Evolutionary conservation across 2,888 invertebrate genomes (phyloP), one percentile per base, ranked within the genome.

Genomic region (Dusona sp.): DNA sequence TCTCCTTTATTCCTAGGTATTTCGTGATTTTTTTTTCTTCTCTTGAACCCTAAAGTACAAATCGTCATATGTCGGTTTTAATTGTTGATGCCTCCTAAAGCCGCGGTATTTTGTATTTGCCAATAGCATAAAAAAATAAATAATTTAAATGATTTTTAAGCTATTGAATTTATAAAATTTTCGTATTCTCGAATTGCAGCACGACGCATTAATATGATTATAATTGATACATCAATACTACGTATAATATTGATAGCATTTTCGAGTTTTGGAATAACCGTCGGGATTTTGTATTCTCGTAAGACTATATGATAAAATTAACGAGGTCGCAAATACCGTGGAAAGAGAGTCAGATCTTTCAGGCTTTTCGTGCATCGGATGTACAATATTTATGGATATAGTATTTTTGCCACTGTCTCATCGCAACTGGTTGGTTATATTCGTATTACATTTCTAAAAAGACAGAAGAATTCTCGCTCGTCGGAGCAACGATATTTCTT

Each of bases 281-380:
- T 11, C 11, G 2, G n/a, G 29, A 45, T 48, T 48, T 64, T 65
- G 61, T 13, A 45, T 9, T 33, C 13, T 22, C 0, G 61, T 8
- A 16, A 65, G 38, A 38, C 54, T 45, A 51, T 36, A 42, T 33
- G 75, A 73, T 78, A n/a, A 73, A 80, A 86, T 77, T 83, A 83
- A 86, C 73, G 83, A 79, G 79, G 75, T 81, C 75, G 86, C 83
- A 73, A 36, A 61, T 77, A 68, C 36, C 33, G 16, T 73, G 79
- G 80, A 83, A 77, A 68, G 83, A 77, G 38, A 67, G 80, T 86
- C 45, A 67, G 65, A 70, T 64, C 75, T 83, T 83, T 83, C 77
- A 77, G 54, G 48, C 77, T 8, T 75, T 70, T 29, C 19, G 54
- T 64, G 67, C 57, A 36, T 2, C 13, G 25, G 42, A 67, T 42